Evolutionary conservation across 2,797 vertebrate species (phyloP).

Genomic region (Macrochelys suwanniensis): DNA sequence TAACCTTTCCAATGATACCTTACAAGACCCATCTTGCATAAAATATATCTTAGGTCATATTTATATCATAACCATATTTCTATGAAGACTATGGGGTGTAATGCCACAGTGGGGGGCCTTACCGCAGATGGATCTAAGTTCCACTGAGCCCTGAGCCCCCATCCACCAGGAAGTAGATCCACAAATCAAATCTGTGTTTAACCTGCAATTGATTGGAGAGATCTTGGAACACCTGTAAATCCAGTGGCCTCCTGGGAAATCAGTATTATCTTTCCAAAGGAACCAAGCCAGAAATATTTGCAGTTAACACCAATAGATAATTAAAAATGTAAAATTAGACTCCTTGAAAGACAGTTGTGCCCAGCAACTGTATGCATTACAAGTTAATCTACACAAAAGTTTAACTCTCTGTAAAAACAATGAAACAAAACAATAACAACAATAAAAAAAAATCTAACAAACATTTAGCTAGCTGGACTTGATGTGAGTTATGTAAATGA

Average conservation of each 20-base stretch:
- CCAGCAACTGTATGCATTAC: not conserved
- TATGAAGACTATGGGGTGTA: no score
- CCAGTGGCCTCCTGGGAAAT: not conserved
- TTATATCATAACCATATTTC: no score
- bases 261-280: not conserved
- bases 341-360: not conserved
- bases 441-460: not conserved
- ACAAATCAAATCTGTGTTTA: not conserved
- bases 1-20: no score
- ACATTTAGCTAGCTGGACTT: not conserved
- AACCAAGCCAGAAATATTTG: not conserved
- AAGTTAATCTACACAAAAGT: not conserved
- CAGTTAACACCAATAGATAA: not conserved
- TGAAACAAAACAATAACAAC: not conserved
- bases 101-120: not conserved
- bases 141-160: not conserved
- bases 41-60: no score
- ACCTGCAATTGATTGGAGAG: not conserved
- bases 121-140: not conserved
- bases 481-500: not conserved
- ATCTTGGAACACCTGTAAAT: not conserved
- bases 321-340: not conserved
- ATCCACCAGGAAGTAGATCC: no score
- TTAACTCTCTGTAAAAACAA: not conserved
- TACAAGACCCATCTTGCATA: no score